phyloP scores from a whole-genome alignment of 2,888 invertebrate genomes.

The Macrostomum cliftonense region DNA sequence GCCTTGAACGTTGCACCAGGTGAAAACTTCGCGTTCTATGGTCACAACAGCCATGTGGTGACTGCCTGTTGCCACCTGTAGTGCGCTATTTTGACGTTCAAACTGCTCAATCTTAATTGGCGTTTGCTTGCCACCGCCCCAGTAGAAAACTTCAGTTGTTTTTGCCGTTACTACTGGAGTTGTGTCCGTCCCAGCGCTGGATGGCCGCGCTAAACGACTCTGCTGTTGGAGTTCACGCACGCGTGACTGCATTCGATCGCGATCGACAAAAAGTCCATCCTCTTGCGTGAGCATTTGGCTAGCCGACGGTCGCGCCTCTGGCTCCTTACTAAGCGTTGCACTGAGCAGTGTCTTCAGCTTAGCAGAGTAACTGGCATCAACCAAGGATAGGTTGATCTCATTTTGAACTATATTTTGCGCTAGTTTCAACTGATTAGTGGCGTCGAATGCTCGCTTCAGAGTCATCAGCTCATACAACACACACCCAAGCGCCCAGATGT shows the following conservation, averaged over 20 bases:
- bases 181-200: conserved; percentile 10
- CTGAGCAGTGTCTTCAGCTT: conserved; percentile 22
- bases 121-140: conserved; percentile 33
- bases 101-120: conserved; percentile 33
- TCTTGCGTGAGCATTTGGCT: conserved; percentile 20
- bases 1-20: conserved; percentile 26
- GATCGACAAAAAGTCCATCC: not conserved
- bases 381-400: conserved; percentile 7
- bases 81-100: conserved; percentile 25
- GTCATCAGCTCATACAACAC: conserved; percentile 32
- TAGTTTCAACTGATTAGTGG: conserved; percentile 16
- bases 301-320: conserved; percentile 22
- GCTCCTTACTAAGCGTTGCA: conserved; percentile 26
- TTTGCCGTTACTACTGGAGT: conserved; percentile 31
- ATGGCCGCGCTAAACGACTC: not conserved
- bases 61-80: conserved; percentile 27
- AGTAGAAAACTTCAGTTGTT: conserved; percentile 31
- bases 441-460: conserved; percentile 28
- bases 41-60: conserved; percentile 34
- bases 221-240: not conserved
- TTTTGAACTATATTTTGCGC: not conserved
- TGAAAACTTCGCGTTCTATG: conserved; percentile 34
- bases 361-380: conserved; percentile 20
- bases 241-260: not conserved
- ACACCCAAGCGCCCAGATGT: conserved; percentile 36